A percentile compares a stretch with the other conserved stretches of the same genome.
These are phyloP conservation scores for Drosophila birchii DNA, from an alignment of 2,888 invertebrate genomes.

Conservation along the genomic window DNA sequence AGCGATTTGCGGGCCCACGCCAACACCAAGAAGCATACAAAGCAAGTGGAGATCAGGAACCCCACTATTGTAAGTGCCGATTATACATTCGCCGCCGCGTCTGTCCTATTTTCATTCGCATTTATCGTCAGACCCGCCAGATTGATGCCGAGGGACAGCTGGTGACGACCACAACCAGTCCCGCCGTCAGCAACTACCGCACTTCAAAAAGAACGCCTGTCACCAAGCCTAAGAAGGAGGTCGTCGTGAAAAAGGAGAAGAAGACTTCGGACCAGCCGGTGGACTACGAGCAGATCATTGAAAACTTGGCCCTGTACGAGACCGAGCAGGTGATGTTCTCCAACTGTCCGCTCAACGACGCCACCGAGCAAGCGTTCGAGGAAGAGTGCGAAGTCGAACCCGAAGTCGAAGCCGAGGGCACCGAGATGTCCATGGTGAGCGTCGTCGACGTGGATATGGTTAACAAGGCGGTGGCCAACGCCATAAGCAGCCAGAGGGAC, in stretches of 20 bases:
- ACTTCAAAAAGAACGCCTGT: neutral
- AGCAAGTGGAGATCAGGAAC: constrained; percentile 20
- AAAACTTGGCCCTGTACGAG: constrained; percentile 64
- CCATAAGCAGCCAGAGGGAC: constrained; percentile 53
- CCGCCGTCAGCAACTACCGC: neutral
- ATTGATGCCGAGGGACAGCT: constrained; percentile 1
- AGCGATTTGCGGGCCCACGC: constrained; percentile 69
- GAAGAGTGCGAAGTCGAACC: constrained; percentile 12
- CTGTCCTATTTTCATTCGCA: neutral
- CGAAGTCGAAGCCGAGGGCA: neutral
- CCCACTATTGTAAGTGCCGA: constrained; percentile 34
- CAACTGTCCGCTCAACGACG: constrained; percentile 21
- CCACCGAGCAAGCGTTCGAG: constrained; percentile 16
- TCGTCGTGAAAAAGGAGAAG: neutral
- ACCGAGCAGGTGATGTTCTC: constrained; percentile 65
- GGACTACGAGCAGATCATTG: constrained; percentile 65
- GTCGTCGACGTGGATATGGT: constrained; percentile 58
- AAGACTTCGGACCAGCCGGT: constrained; percentile 23
- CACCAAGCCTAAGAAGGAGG: constrained; percentile 5
- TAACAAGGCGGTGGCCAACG: constrained; percentile 60
- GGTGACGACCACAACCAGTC: constrained; percentile 2
- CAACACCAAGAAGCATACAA: constrained; percentile 63
- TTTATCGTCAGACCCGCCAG: neutral
- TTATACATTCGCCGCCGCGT: too few relatives aligned
- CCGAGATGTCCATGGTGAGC: constrained; percentile 11